A percentile compares a stretch with the other conserved stretches of the same genome.
phyloP scores from a whole-genome alignment of 1,140 invertebrate genomes.

The Ooceraea biroi region DNA sequence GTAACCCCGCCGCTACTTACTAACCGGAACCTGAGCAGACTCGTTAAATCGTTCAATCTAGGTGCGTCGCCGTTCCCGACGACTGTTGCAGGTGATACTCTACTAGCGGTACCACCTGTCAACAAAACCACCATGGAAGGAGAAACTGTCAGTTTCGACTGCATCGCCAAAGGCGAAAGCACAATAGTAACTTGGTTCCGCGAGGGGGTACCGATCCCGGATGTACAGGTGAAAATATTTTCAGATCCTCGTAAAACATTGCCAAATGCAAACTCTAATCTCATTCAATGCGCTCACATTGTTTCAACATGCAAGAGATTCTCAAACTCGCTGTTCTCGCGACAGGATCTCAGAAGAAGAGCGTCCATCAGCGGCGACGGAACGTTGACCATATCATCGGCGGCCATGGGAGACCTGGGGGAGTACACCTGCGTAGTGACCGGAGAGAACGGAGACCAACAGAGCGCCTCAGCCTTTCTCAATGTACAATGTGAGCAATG shows the following conservation, averaged over 20 bases:
- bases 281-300: no score
- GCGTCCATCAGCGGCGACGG: slow-evolving; percentile 89
- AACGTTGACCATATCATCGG: slow-evolving; percentile 91
- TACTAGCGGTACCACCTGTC: slow-evolving; percentile 93
- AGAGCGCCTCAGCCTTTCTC: slow-evolving; percentile 95
- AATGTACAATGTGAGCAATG: slow-evolving; percentile 96
- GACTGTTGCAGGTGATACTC: slow-evolving; percentile 91
- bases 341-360: slow-evolving; percentile 88
- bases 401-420: slow-evolving; percentile 93
- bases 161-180: slow-evolving; percentile 90
- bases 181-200: slow-evolving; percentile 90
- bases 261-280: no score
- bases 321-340: background rate
- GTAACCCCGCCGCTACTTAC: slow-evolving; percentile 77
- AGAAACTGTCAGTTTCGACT: slow-evolving; percentile 93
- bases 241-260: no score
- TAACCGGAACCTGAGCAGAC: slow-evolving; percentile 84
- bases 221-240: slow-evolving; percentile 83
- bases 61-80: slow-evolving; percentile 83
- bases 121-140: slow-evolving; percentile 96
- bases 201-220: slow-evolving; percentile 88
- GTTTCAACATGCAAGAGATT: background rate
- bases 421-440: slow-evolving; percentile 95
- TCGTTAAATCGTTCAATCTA: slow-evolving; percentile 86
- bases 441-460: slow-evolving; percentile 92